Conservation (phyloP, 1,140 invertebrate species). For the Philopotamus ludificatus region DNA sequence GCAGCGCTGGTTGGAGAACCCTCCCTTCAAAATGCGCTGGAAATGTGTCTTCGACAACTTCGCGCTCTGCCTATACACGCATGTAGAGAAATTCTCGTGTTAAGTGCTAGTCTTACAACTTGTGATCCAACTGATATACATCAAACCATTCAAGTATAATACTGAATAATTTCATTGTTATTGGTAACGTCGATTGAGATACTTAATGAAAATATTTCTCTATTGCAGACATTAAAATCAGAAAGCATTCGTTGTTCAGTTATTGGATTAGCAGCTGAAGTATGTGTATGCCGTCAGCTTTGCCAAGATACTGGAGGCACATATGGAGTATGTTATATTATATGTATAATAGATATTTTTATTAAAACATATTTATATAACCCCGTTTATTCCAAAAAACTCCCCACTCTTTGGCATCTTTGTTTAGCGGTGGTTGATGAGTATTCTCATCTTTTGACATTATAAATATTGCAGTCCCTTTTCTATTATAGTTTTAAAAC, state of each 20-base stretch:
- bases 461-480: too few relatives aligned
- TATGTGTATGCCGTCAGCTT: constrained; percentile 83
- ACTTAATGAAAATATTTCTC: constrained; percentile 22
- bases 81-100: constrained; percentile 86
- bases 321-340: constrained; percentile 84
- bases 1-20: constrained; percentile 78
- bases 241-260: constrained; percentile 87
- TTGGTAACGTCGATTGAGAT: too few relatives aligned
- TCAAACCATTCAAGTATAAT: constrained; percentile 74
- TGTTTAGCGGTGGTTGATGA: too few relatives aligned
- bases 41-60: constrained; percentile 82
- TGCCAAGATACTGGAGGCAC: constrained; percentile 80
- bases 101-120: constrained; percentile 92
- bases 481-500: too few relatives aligned
- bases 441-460: too few relatives aligned
- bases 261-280: constrained; percentile 93
- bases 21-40: constrained; percentile 91
- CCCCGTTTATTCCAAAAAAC: constrained; percentile 28
- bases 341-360: too few relatives aligned
- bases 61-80: constrained; percentile 89
- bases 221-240: constrained; percentile 62
- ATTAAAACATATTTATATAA: neutral
- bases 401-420: neutral
- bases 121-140: constrained; percentile 95
- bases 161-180: constrained; percentile 8